Base-by-base conservation (phyloP, 2,797 vertebrate species). In the Pipistrellus nathusii region DNA sequence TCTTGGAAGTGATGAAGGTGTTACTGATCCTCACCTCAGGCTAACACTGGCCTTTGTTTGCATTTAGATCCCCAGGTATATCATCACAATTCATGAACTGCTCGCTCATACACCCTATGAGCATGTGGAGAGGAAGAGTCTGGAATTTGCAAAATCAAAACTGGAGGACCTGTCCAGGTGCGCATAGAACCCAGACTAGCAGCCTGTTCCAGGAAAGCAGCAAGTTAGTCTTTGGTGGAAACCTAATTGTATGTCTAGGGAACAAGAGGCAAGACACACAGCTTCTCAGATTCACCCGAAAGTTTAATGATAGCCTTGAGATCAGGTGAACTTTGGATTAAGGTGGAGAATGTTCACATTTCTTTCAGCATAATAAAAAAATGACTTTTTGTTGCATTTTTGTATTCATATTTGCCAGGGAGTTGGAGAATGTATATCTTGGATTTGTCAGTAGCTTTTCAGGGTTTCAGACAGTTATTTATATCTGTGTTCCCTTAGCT, bases 121-220 rank as follows among this genome's bases (percentile, higher is more conserved):
- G 84, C 99, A 99, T 0, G 99, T 99, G 97, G 99, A 99, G 96
- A 98, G 99, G 91, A 99, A 99, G 97, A 99, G 99, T 96, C 98
- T 99, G 93, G 99, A 99, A 97, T 99, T 99, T 96, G 99, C 99
- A 89, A 99, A 99, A 95, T 99, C 99, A 85, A 99, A 99, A 95
- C 98, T 99, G 95, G 99, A 99, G 97, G 99, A 99, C 94, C 98
- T 99, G 87, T 99, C 99, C 98, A 99, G 99, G 99, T 99, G 98
- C 11, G 96, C 72, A 21, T 88, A 77, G 55, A 53, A 66, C 7
- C 48, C 20, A 25, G 3, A 38, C 38, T 27, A 57, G 90, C 44
- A 44, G 4, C 68, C n/a, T 88, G 38, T 11, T 51, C 13, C 18
- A 14, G 75, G n/a, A 59, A 48, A 71, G 32, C 8, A 69, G n/a